These are phyloP conservation scores for Drosophila pseudotakahashii DNA, from an alignment of 2,888 invertebrate species.

Conservation along the genomic window DNA sequence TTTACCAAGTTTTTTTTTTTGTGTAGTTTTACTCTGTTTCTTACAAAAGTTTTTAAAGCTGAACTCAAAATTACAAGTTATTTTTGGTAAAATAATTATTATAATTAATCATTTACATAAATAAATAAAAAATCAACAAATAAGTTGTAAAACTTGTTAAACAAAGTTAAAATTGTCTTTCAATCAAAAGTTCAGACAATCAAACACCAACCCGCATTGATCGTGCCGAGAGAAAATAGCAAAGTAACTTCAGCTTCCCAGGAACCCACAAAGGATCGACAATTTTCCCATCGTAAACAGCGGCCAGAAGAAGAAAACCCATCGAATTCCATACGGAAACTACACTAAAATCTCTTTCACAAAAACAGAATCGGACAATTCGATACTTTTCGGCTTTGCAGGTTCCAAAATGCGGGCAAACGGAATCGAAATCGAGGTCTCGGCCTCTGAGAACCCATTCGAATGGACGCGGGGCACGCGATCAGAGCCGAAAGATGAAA, in stretches of 20 bases:
- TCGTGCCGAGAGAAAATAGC: conserved; percentile 9
- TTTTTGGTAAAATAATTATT: too few relatives aligned
- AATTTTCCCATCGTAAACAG: conserved; percentile 61
- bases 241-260: conserved; percentile 55
- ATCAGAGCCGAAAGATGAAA: conserved; percentile 57
- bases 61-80: too few relatives aligned
- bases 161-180: not conserved
- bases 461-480: conserved; percentile 65
- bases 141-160: not conserved
- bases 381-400: conserved; percentile 76
- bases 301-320: conserved; percentile 45
- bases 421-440: conserved; percentile 47
- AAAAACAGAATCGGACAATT: conserved; percentile 54
- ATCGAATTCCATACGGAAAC: conserved; percentile 49
- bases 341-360: conserved; percentile 55
- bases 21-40: too few relatives aligned
- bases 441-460: conserved; percentile 3
- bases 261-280: conserved; percentile 53
- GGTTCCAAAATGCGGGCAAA: conserved; percentile 74
- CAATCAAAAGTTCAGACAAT: not conserved
- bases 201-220: conserved; percentile 60
- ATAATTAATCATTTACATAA: too few relatives aligned
- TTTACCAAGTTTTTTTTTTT: too few relatives aligned
- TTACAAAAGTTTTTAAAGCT: too few relatives aligned
- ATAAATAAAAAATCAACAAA: too few relatives aligned